Evolutionary conservation across 2,888 invertebrate genomes (phyloP).

Genomic region (Scotopteryx bipunctaria): DNA sequence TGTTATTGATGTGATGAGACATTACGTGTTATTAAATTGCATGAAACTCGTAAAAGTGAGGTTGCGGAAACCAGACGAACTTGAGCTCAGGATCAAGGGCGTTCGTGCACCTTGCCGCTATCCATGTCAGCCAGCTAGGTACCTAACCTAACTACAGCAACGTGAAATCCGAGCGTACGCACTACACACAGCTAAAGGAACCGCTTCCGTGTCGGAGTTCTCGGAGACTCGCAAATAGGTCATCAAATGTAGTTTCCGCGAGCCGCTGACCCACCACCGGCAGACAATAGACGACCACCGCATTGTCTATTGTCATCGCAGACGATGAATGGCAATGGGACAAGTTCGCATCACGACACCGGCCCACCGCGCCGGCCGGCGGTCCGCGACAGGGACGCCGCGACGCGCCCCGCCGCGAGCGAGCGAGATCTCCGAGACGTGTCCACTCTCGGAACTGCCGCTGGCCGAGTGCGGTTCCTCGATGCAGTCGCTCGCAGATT

Average conservation of each 20-base stretch:
- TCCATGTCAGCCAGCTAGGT: slow-evolving; percentile 21
- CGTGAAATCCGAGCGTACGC: slow-evolving; percentile 32
- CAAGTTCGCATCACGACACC: slow-evolving; percentile 64
- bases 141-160: slow-evolving; percentile 10
- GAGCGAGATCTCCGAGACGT: slow-evolving; percentile 46
- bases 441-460: slow-evolving; percentile 71
- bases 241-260: slow-evolving; percentile 60
- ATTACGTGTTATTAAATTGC: slow-evolving; percentile 1
- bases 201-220: slow-evolving; percentile 51
- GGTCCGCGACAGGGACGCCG: slow-evolving; percentile 47
- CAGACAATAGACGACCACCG: slow-evolving; percentile 67
- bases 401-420: slow-evolving; percentile 39
- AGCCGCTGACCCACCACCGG: slow-evolving; percentile 51
- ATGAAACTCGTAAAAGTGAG: slow-evolving; percentile 23
- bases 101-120: slow-evolving; percentile 23
- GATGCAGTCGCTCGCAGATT: slow-evolving; percentile 60
- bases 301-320: slow-evolving; percentile 71
- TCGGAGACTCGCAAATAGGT: slow-evolving; percentile 57
- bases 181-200: slow-evolving; percentile 44
- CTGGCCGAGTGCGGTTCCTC: slow-evolving; percentile 74
- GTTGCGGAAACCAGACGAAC: slow-evolving; percentile 27
- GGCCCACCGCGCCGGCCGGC: slow-evolving; percentile 49
- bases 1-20: neutral
- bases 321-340: slow-evolving; percentile 77
- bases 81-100: slow-evolving; percentile 37